Percentiles rank a stretch among this genome's conserved stretches.
These are phyloP conservation scores for Epinotia bilunana DNA, from an alignment of 2,888 invertebrate genomes.

Conservation along the genomic window DNA sequence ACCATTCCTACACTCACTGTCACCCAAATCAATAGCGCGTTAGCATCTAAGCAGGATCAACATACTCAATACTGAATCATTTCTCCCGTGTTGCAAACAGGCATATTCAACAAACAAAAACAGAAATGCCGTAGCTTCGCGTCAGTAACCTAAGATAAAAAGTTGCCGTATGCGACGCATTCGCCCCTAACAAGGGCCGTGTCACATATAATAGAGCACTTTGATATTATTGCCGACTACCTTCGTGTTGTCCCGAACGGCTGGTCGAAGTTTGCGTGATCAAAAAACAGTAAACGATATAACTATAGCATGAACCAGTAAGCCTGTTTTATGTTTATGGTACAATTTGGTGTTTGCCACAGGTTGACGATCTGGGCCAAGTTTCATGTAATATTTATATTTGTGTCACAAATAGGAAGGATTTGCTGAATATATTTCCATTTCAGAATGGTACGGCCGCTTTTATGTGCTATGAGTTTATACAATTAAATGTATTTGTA, in stretches of 20 bases:
- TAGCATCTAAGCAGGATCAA: background rate
- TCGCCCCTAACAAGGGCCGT: slow-evolving; percentile 12
- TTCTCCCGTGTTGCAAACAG: background rate
- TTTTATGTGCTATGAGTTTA: background rate
- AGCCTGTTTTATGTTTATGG: slow-evolving; percentile 25
- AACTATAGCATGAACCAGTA: slow-evolving; percentile 36
- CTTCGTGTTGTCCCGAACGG: slow-evolving; percentile 31
- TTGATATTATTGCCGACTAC: slow-evolving; percentile 24
- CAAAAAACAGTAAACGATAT: slow-evolving; percentile 41
- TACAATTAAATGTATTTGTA: background rate
- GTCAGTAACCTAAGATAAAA: background rate
- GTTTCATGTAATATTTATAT: slow-evolving; percentile 26
- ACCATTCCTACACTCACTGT: background rate
- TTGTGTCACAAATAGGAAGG: slow-evolving; percentile 9
- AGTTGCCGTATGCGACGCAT: background rate
- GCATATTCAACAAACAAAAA: background rate
- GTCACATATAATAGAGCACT: slow-evolving; percentile 29
- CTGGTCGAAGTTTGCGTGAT: slow-evolving; percentile 40
- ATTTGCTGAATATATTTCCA: slow-evolving; percentile 14
- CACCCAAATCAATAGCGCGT: background rate
- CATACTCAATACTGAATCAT: background rate
- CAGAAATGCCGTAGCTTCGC: background rate
- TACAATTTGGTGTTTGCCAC: slow-evolving; percentile 26
- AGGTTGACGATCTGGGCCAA: slow-evolving; percentile 42
- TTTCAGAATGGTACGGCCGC: slow-evolving; percentile 5